phyloP scores from a whole-genome alignment of 2,113 vertebrate species.

The Cephalopholis sonnerati region DNA sequence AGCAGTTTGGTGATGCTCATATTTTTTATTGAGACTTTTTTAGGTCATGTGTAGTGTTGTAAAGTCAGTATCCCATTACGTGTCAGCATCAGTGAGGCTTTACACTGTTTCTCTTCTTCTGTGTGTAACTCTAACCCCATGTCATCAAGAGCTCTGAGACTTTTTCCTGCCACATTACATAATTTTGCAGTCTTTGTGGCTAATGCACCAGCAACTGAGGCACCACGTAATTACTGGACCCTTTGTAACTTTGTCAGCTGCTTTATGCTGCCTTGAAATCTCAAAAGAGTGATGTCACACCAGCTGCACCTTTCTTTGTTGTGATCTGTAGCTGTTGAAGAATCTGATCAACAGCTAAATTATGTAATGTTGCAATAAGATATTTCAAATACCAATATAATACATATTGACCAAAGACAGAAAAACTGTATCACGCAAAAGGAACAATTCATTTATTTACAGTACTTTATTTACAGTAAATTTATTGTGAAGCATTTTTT shows the following conservation, averaged over 20 bases:
- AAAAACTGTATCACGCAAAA: not conserved
- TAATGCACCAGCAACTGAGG: constrained; percentile 56
- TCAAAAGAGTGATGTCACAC: constrained; percentile 20
- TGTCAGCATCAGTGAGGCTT: not conserved
- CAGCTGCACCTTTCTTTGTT: constrained; percentile 21
- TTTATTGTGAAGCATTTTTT: not conserved
- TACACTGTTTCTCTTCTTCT: not conserved
- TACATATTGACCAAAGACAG: not conserved
- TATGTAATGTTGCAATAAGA: not conserved
- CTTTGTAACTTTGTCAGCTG: constrained; percentile 47
- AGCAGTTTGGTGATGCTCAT: not conserved
- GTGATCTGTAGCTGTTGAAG: not conserved
- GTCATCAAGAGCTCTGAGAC: constrained; percentile 27
- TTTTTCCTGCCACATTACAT: constrained; percentile 36
- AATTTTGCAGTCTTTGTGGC: constrained; percentile 54
- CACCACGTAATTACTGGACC: constrained; percentile 37
- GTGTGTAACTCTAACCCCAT: not conserved
- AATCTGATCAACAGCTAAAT: constrained; percentile 15
- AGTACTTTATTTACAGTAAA: not conserved
- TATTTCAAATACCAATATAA: not conserved
- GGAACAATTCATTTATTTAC: not conserved
- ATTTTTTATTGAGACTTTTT: not conserved
- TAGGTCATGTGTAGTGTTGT: not conserved
- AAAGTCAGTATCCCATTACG: not conserved
- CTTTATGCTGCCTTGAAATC: constrained; percentile 33